Percentiles rank a stretch among this genome's conserved stretches.
These are phyloP conservation scores for Euplexia lucipara DNA, from an alignment of 2,888 invertebrate species.

Conservation along the genomic window DNA sequence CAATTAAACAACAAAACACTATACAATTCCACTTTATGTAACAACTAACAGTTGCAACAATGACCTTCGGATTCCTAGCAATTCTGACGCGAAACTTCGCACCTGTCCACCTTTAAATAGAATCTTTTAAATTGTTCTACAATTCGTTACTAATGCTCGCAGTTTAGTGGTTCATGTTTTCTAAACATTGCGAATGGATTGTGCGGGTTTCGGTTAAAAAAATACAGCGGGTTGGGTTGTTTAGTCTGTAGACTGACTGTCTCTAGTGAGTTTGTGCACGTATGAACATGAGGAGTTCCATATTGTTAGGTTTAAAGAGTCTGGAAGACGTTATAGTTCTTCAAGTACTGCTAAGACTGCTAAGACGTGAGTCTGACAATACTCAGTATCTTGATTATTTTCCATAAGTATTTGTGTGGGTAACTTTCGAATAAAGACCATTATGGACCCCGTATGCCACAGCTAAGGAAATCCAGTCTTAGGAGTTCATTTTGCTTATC, in stretches of 20 bases:
- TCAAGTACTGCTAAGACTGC: conserved; percentile 5
- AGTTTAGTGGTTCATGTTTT: conserved; percentile 24
- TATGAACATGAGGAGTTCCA: conserved; percentile 35
- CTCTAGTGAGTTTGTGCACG: conserved; percentile 30
- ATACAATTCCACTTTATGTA: conserved; percentile 4
- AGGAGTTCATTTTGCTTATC: too few species aligned
- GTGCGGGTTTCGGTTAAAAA: conserved; percentile 25
- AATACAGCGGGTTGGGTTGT: conserved; percentile 34
- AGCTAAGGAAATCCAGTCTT: too few species aligned
- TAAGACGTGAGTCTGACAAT: too few species aligned
- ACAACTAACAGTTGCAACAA: conserved; percentile 57
- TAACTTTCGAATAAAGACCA: too few species aligned
- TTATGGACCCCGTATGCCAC: too few species aligned
- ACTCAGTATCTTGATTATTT: too few species aligned
- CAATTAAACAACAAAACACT: conserved; percentile 20
- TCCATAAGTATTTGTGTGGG: too few species aligned
- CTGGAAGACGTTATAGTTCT: background rate
- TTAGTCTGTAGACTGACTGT: conserved; percentile 38
- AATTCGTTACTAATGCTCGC: conserved; percentile 29
- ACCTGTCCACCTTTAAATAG: conserved; percentile 67
- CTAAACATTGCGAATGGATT: conserved; percentile 36
- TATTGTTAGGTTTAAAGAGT: conserved; percentile 14
- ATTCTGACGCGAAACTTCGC: conserved; percentile 54
- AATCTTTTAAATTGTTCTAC: conserved; percentile 47
- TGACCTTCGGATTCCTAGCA: conserved; percentile 62